These are phyloP conservation scores for Montifringilla adamsi DNA, from an alignment of 2,113 vertebrate species.

Conservation along the genomic window DNA sequence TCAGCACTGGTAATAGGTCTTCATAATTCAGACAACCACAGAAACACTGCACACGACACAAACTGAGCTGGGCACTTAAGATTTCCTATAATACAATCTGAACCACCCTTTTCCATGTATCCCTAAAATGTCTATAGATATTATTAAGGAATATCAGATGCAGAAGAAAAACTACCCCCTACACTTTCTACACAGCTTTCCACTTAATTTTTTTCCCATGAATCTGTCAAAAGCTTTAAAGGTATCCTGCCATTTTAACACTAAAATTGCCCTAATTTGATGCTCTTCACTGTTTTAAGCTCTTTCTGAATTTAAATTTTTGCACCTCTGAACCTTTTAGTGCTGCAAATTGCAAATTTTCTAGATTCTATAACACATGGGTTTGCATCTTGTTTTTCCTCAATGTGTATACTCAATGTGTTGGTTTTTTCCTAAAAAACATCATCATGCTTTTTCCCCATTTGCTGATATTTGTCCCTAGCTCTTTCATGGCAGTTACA, in stretches of 20 bases:
- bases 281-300: neutral
- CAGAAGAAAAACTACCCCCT: neutral
- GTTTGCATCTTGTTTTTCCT: neutral
- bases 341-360: neutral
- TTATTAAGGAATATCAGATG: neutral
- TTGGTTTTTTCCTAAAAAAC: neutral
- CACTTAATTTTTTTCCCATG: fast-evolving
- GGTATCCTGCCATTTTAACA: neutral
- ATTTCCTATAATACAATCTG: neutral
- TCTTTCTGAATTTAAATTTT: neutral
- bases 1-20: neutral
- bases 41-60: neutral
- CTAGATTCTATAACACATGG: neutral
- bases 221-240: neutral
- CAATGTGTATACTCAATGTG: neutral
- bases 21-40: neutral
- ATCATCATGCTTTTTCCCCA: neutral
- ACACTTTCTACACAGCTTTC: neutral
- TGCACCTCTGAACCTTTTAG: neutral
- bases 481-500: neutral
- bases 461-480: neutral
- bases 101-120: neutral
- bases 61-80: neutral
- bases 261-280: neutral
- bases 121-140: neutral